Evolutionary conservation across 2,888 invertebrate genomes (phyloP).

Genomic region (Pterobdella sp.): DNA sequence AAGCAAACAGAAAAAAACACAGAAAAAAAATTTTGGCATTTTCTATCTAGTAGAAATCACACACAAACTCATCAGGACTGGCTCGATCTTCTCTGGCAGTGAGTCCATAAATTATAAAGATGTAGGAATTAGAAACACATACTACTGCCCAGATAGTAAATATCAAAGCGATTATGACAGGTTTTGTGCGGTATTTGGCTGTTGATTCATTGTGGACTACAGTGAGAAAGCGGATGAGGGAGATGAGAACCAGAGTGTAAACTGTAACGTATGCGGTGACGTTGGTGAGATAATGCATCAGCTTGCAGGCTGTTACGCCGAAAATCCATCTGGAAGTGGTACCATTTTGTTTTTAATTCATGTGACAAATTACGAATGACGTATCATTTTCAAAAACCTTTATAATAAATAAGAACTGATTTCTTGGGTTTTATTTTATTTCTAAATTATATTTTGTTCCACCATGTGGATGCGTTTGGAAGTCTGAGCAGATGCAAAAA

Average conservation of each 20-base stretch:
- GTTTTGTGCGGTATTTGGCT: conserved; percentile 61
- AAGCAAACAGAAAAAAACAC: conserved; percentile 71
- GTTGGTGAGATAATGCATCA: conserved; percentile 79
- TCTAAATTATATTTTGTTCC: no score
- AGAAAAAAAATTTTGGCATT: conserved; percentile 39
- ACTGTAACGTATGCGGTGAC: conserved; percentile 83
- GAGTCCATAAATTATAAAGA: conserved; percentile 35
- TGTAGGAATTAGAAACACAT: conserved; percentile 33
- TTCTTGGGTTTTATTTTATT: no score
- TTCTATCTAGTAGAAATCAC: conserved; percentile 32
- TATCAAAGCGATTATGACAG: conserved; percentile 29
- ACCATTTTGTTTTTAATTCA: no score
- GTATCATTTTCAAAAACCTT: no score
- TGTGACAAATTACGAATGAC: no score
- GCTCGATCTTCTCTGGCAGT: neutral
- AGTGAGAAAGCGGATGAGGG: conserved; percentile 34
- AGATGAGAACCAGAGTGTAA: conserved; percentile 56
- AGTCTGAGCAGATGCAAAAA: no score
- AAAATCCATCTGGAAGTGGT: conserved; percentile 82
- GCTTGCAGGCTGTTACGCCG: conserved; percentile 76
- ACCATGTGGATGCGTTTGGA: no score
- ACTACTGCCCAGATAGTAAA: conserved; percentile 34
- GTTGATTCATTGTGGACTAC: conserved; percentile 34
- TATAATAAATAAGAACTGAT: no score
- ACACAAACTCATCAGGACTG: conserved; percentile 18